phyloP scores from a whole-genome alignment of 2,113 vertebrate species.

The Lamprologus sp. region DNA sequence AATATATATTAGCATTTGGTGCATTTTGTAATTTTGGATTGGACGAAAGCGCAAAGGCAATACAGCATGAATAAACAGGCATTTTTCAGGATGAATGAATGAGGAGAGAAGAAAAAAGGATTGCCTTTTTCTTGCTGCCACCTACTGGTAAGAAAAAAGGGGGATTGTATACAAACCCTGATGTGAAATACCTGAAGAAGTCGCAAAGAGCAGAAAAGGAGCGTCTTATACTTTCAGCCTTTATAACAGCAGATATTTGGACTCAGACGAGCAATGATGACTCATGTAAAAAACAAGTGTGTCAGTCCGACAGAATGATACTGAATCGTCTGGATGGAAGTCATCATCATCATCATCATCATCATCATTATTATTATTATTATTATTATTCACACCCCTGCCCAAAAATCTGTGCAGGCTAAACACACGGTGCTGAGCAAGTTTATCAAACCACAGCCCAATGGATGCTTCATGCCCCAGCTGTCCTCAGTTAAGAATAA shows the following conservation, averaged over 20 bases:
- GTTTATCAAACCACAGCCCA: not conserved
- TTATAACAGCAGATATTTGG: not conserved
- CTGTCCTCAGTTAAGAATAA: not conserved
- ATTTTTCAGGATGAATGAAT: not conserved
- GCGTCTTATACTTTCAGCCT: not conserved
- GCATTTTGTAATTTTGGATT: not conserved
- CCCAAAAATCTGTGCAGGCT: not conserved
- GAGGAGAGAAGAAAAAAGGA: not conserved
- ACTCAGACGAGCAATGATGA: not conserved
- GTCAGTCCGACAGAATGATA: not conserved
- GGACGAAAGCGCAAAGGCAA: not conserved
- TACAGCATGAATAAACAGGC: not conserved
- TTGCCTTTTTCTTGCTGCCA: conserved; percentile 42
- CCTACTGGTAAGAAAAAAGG: conserved; percentile 21
- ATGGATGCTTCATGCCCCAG: not conserved
- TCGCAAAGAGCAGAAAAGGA: not conserved
- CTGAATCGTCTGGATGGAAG: not conserved
- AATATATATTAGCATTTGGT: not conserved
- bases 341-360: not conserved
- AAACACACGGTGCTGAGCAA: accelerated
- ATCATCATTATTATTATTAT: accelerated
- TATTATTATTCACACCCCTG: not conserved
- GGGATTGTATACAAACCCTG: not conserved
- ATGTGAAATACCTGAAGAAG: not conserved
- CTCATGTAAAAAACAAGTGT: not conserved